phyloP scores from a whole-genome alignment of 1,140 invertebrate species.

The Sminthurinus signatus region DNA sequence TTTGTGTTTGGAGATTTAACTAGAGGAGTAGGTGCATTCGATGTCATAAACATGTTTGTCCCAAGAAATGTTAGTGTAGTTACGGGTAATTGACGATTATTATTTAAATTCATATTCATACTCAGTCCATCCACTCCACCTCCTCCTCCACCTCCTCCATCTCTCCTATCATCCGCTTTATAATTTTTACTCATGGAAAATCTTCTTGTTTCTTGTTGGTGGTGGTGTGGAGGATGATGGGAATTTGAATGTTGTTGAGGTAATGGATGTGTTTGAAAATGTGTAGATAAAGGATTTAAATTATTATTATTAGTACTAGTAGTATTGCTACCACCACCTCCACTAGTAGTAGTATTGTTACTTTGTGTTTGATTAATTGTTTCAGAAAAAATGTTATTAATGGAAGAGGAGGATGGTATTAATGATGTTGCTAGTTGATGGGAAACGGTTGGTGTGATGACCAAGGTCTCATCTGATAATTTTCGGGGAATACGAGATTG shows the following conservation, averaged over 20 bases:
- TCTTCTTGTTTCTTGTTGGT: neutral
- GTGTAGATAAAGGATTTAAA: neutral
- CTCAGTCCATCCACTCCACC: neutral
- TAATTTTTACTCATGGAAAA: constrained; percentile 16
- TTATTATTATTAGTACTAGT: no score
- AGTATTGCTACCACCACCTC: no score
- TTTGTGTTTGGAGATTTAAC: no score
- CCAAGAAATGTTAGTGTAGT: constrained; percentile 11
- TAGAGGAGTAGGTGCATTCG: neutral
- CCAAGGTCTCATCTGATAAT: constrained; percentile 25
- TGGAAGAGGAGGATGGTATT: neutral
- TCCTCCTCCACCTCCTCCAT: no score
- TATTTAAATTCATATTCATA: neutral
- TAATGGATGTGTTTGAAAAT: constrained; percentile 4
- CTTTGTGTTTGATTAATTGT: no score
- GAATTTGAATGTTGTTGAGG: neutral
- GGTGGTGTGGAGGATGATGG: neutral
- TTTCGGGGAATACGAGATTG: constrained; percentile 33
- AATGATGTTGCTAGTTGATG: neutral
- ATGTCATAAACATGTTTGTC: constrained; percentile 2
- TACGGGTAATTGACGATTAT: constrained; percentile 7
- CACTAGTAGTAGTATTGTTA: no score
- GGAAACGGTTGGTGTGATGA: neutral
- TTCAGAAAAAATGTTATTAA: neutral
- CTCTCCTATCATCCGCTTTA: neutral